Percentiles rank a stretch among this genome's conserved stretches.
Evolutionary conservation across 2,888 invertebrate species (phyloP).

Genomic region (Aleiodes testaceus): DNA sequence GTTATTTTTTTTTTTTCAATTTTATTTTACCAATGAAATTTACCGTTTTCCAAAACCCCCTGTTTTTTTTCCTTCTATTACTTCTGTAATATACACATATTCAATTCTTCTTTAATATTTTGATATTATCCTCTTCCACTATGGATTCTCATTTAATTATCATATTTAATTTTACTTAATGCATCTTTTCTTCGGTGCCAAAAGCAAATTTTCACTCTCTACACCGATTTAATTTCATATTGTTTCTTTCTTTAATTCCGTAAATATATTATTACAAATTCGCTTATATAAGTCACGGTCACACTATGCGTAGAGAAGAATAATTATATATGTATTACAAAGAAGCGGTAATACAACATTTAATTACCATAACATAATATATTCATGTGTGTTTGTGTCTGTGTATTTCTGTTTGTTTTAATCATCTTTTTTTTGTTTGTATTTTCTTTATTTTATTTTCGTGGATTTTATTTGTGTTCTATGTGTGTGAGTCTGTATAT

Average conservation of each 20-base stretch:
- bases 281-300: constrained; percentile 46
- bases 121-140: constrained; percentile 24
- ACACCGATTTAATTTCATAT: constrained; percentile 37
- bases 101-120: constrained; percentile 8
- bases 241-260: constrained; percentile 49
- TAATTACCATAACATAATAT: constrained; percentile 68
- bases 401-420: constrained; percentile 31
- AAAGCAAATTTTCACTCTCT: constrained; percentile 1
- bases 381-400: constrained; percentile 54
- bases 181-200: constrained; percentile 23
- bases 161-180: constrained; percentile 31
- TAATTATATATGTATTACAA: constrained; percentile 64
- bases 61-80: constrained; percentile 6
- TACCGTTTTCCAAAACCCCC: constrained; percentile 12
- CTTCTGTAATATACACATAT: constrained; percentile 19
- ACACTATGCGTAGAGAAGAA: constrained; percentile 56
- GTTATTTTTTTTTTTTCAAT: constrained; percentile 18
- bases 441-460: constrained; percentile 26
- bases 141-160: neutral
- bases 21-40: constrained; percentile 19
- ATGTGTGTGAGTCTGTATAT: constrained; percentile 44
- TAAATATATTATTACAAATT: constrained; percentile 45
- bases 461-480: constrained; percentile 34
- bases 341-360: constrained; percentile 71
- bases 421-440: constrained; percentile 16